These are phyloP conservation scores for Diorhabda elongata DNA, from an alignment of 1,140 invertebrate species.

Conservation along the genomic window DNA sequence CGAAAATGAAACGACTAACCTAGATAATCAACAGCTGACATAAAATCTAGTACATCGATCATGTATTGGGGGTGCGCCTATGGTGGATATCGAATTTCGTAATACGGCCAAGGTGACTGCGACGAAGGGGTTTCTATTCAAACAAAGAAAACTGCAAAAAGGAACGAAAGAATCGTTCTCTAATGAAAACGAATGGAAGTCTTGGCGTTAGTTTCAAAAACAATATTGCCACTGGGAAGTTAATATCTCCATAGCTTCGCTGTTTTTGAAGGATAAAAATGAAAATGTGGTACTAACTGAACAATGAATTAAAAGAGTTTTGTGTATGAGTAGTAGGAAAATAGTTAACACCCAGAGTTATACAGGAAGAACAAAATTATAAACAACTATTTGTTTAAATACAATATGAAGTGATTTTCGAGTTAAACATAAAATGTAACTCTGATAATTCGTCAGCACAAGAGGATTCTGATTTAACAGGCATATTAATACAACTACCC, in stretches of 20 bases:
- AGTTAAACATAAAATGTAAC: not conserved
- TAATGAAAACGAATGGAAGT: conserved; percentile 23
- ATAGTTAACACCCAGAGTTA: too few species aligned
- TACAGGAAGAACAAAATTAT: too few species aligned
- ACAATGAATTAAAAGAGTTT: too few species aligned
- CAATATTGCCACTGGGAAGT: conserved; percentile 15
- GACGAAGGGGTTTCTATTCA: not conserved
- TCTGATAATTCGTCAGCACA: not conserved
- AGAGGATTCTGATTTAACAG: not conserved
- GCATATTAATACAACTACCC: not conserved
- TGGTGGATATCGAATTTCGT: not conserved
- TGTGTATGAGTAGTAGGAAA: too few species aligned
- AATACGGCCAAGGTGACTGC: conserved; percentile 11
- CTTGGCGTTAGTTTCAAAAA: conserved; percentile 16
- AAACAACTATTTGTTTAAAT: too few species aligned
- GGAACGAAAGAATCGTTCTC: conserved; percentile 20
- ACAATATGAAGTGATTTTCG: too few species aligned
- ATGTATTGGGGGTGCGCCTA: not conserved
- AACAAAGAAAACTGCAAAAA: conserved; percentile 2
- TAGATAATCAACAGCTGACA: too few species aligned
- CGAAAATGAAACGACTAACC: too few species aligned
- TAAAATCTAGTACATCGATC: too few species aligned
- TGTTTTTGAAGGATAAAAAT: not conserved
- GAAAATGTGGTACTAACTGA: not conserved
- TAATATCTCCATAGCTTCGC: conserved; percentile 12